Percentiles rank a stretch among this genome's conserved stretches.
Evolutionary conservation across 2,113 vertebrate genomes (phyloP).

Genomic region (Vulpes ferrilata): DNA sequence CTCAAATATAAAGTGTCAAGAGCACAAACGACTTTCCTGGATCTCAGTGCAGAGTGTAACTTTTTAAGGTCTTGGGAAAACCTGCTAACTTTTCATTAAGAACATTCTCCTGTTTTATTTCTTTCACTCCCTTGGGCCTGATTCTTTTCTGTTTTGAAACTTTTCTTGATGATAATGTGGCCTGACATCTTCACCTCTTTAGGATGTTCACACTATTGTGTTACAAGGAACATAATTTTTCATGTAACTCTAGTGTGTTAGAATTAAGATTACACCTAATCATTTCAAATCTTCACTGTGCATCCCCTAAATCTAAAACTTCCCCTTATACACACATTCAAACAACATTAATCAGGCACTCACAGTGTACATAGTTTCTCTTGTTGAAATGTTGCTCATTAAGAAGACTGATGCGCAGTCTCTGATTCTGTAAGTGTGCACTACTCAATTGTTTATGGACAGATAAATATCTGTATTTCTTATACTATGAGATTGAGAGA

Average conservation of each 20-base stretch:
- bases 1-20: background rate
- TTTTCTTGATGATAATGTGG: background rate
- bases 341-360: background rate
- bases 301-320: background rate
- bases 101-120: background rate
- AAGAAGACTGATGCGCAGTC: background rate
- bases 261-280: background rate
- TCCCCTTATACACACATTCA: background rate
- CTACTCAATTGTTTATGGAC: background rate
- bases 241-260: background rate
- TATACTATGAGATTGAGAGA: background rate
- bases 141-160: background rate
- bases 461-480: background rate
- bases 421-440: background rate
- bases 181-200: background rate
- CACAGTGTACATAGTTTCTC: background rate
- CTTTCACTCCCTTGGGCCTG: rapidly evolving
- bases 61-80: background rate
- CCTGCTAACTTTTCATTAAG: background rate
- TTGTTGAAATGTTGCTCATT: background rate
- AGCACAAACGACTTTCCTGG: background rate
- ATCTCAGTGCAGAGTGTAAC: background rate
- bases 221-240: background rate
- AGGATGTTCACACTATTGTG: background rate
- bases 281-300: background rate